Base-by-base conservation (phyloP, 2,113 vertebrate genomes). In the Erythrolamprus reginae region DNA sequence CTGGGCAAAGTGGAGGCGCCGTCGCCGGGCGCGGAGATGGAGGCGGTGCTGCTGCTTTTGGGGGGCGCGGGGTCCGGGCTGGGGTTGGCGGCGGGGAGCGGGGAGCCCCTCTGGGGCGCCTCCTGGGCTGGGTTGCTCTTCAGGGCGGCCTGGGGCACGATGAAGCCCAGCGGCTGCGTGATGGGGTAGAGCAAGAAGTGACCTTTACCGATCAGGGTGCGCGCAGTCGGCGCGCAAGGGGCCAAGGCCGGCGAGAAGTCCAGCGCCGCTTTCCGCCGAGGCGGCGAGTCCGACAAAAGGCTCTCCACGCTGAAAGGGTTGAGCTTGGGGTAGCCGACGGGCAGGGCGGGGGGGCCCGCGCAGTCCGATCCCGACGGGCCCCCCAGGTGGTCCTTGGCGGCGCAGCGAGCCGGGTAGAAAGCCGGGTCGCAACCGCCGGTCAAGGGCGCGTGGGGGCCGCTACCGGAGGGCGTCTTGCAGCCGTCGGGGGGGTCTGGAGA, bases 281-380 rank as follows among this genome's bases (percentile, higher is more conserved):
- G 98, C 82, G 98, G 98, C 26, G 98, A 98, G 97, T 99, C 98
- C 89, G 98, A 98, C 23, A 99, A 97, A 58, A 99, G 98, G 95
- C 98, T 99, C 90, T 99, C 98, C 90, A 99, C 99, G 95, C 99
- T 99, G 92, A 99, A 99, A 9, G 99, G 99, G 96, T 98, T 99
- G 92, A 97, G 98, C 96, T 99, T 99, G 94, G 98, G 98, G 93
- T 33, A 97, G 96, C 89, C 95, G 15, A 92, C 93, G 97, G 96
- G 83, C 1, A 65, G 61, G 89, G 61, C 2, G 51, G 93, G 15
- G 93, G 24, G 51, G 0, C 51, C 93, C 95, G 96, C 92, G 97
- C 97, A 52, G 93, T 92, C 51, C 96, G 84, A 33, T 95, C 96
- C 98, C 97, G 97, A 96, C 96, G 95, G 85, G 19, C 51, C 98